Base-by-base conservation (phyloP, 2,113 vertebrate genomes). In the Tilapia sparmanii region DNA sequence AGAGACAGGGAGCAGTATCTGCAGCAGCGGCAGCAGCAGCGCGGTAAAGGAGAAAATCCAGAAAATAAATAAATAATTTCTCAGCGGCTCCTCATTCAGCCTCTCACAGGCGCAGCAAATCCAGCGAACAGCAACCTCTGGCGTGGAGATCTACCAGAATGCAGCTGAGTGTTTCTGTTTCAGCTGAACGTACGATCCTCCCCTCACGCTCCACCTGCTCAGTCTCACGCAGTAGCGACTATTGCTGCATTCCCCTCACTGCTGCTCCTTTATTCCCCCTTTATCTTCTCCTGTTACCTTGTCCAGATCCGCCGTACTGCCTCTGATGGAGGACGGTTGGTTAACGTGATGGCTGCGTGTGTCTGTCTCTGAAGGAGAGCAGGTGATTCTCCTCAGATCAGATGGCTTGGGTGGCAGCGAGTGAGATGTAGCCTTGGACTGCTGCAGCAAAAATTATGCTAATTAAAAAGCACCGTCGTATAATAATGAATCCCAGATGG, bases 61-160 rank as follows among this genome's bases (percentile, higher is more conserved):
- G 91, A 81, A 63, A 63, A 63, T 95, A 95, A 96, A 96, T 95
- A 96, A 96, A 96, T 93, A 93, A 95, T 90, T 80, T 92, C 89
- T 86, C 93, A 91, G 93, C 84, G 54, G 93, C 92, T 94, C 94
- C 91, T 89, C 80, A 59, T 84, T 93, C 86, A 84, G 90, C 89
- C 92, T 71, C 87, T 83, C 87, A 54, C 90, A 82, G 93, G 89
- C 86, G 83, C 90, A 86, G 91, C 80, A 83, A 86, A 95, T 87
- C 89, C 92, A 45, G 68, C 53, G 5, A 87, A 88, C 29, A n/a
- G 42, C 85, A 90, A 82, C 91, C 91, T 94, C 89, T 89, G 92
- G 86, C 22, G 71, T 57, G 86, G 57, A 89, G 90, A 92, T 86
- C 85, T 87, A 80, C 87, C 84, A 86, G 66, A 86, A 91, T 86